Evolutionary conservation across 2,888 invertebrate genomes (phyloP), one percentile per base, ranked within the genome.

Genomic region (Torymus texanus): DNA sequence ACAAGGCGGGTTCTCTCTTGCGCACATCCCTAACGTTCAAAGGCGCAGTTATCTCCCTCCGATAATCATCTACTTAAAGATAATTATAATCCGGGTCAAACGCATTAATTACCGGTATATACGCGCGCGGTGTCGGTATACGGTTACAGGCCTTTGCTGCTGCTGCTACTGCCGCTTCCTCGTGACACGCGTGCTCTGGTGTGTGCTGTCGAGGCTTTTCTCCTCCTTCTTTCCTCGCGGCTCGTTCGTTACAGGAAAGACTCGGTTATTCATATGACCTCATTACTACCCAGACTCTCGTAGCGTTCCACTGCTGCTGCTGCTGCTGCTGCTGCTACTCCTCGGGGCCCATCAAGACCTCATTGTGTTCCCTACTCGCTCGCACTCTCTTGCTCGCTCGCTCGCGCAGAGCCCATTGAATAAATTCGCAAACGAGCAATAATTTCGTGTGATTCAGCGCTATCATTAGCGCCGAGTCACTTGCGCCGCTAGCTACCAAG

Each of bases 401-500:
- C 12, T 16, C 51, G 63, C 13, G 21, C 41, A 14, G 53, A 61
- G 72, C 62, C 53, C 79, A 75, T 67, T 67, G 61, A 75, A 76
- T 41, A 67, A 80, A 75, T 72, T 80, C 67, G 67, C 67, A 67
- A 76, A 80, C 63, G 76, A 80, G 72, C 79, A 62, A 80, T 76
- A 75, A 71, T 75, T 75, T 75, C 29, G 58, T 51, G 50, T 74
- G 51, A 68, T 63, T 78, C 68, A 74, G 53, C 73, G 16, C 16
- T 29, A 53, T 73, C 73, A 68, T 78, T 73, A 78, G 78, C 61
- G 59, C 67, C 59, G 21, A 61, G 59, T 68, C 65, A 59, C 59
- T 70, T 14, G 70, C 63, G 16, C 29, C 14, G 53, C 24, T 41
- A 21, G 21, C 24, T 29, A 5, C 8, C 41, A 58, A 61, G n/a